Base-by-base conservation (phyloP, 1,140 invertebrate genomes). In the Drosophila pectinifera region DNA sequence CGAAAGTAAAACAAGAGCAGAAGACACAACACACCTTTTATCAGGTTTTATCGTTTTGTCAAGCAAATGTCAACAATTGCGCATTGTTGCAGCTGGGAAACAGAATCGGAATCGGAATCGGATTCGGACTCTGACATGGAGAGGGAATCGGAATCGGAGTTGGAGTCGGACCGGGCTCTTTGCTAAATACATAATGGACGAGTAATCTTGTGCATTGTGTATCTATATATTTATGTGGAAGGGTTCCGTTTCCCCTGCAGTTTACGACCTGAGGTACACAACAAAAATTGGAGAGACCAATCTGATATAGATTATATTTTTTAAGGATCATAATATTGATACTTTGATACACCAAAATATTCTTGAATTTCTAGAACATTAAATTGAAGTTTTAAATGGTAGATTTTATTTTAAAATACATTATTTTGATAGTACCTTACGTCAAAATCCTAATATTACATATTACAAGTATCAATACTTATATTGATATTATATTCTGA, bases 1-100 rank as follows among this genome's bases (percentile, higher is more conserved):
- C 64, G 76, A 86, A 82, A 85, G 83, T 78, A 72, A 75, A 65
- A 82, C n/a, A 83, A 73, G 42, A 57, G 54, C 54, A 63, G 48
- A 63, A 73, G 49, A 42, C 51, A 80, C 51, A 46, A 65, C 73
- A 67, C 73, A 75, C 73, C 73, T 75, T 76, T 76, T 76, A 76
- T 76, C 73, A 67, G 62, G 61, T 72, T 85, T 85, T 88, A 85
- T 85, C 83, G 73, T 77, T 88, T 88, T 72, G 83, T 78, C 78
- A 78, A 82, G 82, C 83, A 88, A 85, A 82, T 88, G 82, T 85
- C 83, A 85, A 85, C 82, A 85, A 85, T 85, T 85, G 82, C 83
- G 78, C 82, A 85, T 85, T 85, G 82, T 85, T 85, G 83, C 80
- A 84, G 78, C 83, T 85, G 81, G 73, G 63, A 86, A 69, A 31